Evolutionary conservation across 2,797 vertebrate species (phyloP), one percentile per base, ranked within the genome.

Genomic region (Florisuga fusca): DNA sequence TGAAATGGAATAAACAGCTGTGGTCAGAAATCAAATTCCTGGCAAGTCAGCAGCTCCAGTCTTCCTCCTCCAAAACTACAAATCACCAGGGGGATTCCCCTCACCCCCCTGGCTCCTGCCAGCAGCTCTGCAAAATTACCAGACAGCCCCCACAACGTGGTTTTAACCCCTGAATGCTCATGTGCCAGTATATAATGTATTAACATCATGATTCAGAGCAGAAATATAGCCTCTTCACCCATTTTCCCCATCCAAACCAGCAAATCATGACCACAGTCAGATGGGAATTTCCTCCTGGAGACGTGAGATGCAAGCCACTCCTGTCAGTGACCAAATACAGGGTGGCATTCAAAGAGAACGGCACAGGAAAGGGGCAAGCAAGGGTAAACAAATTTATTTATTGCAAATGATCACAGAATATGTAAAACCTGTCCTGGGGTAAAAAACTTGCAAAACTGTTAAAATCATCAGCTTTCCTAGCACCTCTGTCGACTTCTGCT

Each of bases 1-100:
- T 2, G 63, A 95, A 71, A 98, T 96, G 94, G 94, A 96, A 97
- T 96, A 96, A 97, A 97, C 97, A 98, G 97, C 97, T 98, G 97
- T 18, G n/a, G 84, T 93, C 94, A 93, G 93, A 96, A 97, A 97
- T 97, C 93, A 92, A 86, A 92, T 97, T 97, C 79, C 93, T 96
- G 97, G 95, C 95, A 96, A 92, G 85, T 87, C 96, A 89, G 84
- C 94, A 94, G 85, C 89, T 94, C 90, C 19, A 4, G 87, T 87
- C 89, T 64, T 94, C 89, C 95, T 97, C 91, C 86, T 97, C 84
- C 81, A 91, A 96, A 94, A 92, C 93, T 97, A 94, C 93, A 98
- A 97, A 97, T 95, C 97, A 96, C 95, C 93, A 81, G 91, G 93
- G 97, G 94, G 86, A 97, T 94, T 97, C 92, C 96, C 95, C 62